Evolutionary conservation across 2,113 vertebrate species (phyloP).

Genomic region (Pteropus alecto): DNA sequence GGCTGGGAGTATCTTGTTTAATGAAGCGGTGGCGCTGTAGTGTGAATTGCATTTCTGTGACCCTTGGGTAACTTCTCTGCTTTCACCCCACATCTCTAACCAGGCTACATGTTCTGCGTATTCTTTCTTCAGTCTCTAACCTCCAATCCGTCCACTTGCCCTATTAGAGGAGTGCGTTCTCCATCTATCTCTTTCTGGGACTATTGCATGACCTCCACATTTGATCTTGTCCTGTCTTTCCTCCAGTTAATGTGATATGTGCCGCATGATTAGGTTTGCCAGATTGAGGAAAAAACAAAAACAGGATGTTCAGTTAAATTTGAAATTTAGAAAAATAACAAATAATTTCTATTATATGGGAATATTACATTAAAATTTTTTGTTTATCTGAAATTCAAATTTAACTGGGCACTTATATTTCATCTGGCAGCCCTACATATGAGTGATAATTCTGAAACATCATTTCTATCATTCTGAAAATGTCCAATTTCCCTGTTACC

Average conservation of each 20-base stretch:
- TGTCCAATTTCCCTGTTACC: not conserved
- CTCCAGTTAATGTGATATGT: not conserved
- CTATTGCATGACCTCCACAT: not conserved
- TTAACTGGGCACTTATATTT: not conserved
- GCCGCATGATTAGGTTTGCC: not conserved
- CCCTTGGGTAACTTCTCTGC: not conserved
- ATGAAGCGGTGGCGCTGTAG: not conserved
- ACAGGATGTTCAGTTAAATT: not conserved
- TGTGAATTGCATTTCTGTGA: not conserved
- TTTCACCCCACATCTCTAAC: not conserved
- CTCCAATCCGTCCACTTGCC: not conserved
- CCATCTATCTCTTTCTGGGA: not conserved
- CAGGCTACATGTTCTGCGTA: not conserved
- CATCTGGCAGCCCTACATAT: not conserved
- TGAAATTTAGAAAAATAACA: not conserved
- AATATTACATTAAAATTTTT: not conserved
- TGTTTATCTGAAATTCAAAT: not conserved
- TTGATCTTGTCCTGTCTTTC: not conserved
- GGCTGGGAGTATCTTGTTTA: not conserved
- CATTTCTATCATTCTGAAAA: not conserved
- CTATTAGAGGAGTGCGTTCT: accelerated
- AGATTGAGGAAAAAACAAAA: not conserved
- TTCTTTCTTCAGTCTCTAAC: not conserved
- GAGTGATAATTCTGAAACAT: not conserved
- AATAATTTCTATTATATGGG: not conserved